A percentile compares a stretch with the other conserved stretches of the same genome.
phyloP scores from a whole-genome alignment of 2,113 vertebrate genomes.

The Sturnira hondurensis region DNA sequence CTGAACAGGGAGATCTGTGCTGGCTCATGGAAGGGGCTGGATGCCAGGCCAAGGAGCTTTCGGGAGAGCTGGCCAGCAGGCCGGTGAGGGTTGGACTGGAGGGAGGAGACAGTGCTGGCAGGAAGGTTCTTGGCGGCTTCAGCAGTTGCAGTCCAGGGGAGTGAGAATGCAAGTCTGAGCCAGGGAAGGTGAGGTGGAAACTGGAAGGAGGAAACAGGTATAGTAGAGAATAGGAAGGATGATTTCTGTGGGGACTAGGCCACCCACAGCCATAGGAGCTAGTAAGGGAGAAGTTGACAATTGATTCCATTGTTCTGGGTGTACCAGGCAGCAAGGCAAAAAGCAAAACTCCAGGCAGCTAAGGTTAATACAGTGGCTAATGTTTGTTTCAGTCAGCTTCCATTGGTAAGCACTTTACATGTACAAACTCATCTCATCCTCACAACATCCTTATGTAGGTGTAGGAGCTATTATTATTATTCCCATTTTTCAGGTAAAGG shows the following conservation, averaged over 20 bases:
- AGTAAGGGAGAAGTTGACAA: neutral
- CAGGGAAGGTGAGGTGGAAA: neutral
- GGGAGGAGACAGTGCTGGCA: neutral
- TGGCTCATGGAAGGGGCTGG: neutral
- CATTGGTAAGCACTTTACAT: neutral
- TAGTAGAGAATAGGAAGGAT: neutral
- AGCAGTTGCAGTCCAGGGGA: neutral
- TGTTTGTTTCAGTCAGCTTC: neutral
- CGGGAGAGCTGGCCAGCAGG: neutral
- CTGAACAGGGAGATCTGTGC: neutral
- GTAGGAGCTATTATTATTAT: neutral
- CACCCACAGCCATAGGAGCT: neutral
- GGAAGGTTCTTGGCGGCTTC: neutral
- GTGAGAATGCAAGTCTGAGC: neutral
- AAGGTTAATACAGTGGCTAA: neutral
- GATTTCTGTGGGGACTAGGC: neutral
- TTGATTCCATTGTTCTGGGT: neutral
- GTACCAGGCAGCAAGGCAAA: neutral
- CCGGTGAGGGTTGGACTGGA: neutral
- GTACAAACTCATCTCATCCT: neutral
- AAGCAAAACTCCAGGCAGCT: neutral
- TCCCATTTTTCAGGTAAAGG: neutral
- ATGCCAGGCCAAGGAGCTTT: neutral
- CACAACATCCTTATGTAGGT: neutral
- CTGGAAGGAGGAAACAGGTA: neutral